Base-by-base conservation (phyloP, 2,797 vertebrate species). In the Lutjanus argentimaculatus region DNA sequence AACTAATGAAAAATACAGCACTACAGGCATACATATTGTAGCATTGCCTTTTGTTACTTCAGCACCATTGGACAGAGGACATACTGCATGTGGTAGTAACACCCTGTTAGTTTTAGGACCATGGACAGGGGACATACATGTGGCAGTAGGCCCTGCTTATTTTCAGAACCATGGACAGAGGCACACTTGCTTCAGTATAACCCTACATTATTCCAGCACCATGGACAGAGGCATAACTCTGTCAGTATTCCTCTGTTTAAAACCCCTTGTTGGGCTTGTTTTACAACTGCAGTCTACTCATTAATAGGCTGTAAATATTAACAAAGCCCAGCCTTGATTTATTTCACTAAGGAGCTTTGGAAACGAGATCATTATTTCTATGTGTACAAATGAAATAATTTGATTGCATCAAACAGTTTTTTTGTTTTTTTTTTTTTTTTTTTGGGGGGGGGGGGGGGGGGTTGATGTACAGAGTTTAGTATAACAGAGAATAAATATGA, bases 401-500 rank as follows among this genome's bases (percentile, higher is more conserved):
- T 56, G 11, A 78, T 63, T n/a, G 51, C 19, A 74, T 72, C 25
- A 40, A 53, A 43, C 48, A 1, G 25, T 58, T 81, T 80, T 52
- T n/a, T n/a, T n/a, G n/a, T n/a, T n/a, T n/a, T n/a, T n/a, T n/a
- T n/a, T n/a, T n/a, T n/a, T n/a, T n/a, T n/a, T n/a, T n/a, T 79
- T 80, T 52, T 19, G 19, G 21, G 14, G 0, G 5, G 40, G 19
- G 5, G 40, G 19, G 5, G 19, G 21, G 14, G 0, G 5, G 40
- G 19, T n/a, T n/a, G 5, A 11, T 15, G 21, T 40, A 49, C 21
- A 63, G 55, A 77, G 57, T 68, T 71, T 61, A 45, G 8, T 36
- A 17, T 22, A 70, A 77, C 22, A 67, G 64, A 73, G 49, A 83
- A 81, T 76, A 75, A 72, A 69, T 48, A 67, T 61, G 40, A 79